phyloP scores from a whole-genome alignment of 1,140 invertebrate genomes.

The Bemisia tabaci region DNA sequence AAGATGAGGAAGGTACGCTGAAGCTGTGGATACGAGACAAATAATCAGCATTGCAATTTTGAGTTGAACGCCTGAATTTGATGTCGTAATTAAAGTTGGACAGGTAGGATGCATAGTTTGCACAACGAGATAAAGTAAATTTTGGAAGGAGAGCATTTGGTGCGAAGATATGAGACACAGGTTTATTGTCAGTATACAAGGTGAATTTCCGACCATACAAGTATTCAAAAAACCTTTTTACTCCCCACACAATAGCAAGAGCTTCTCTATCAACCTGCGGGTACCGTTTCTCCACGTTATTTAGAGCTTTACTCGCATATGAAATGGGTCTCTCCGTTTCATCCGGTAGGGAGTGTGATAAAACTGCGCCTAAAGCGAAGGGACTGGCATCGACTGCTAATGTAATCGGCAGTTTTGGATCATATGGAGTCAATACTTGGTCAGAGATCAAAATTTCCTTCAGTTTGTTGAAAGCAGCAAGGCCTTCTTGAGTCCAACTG shows the following conservation, averaged over 20 bases:
- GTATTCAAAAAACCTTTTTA: constrained; percentile 37
- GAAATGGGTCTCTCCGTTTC: constrained; percentile 33
- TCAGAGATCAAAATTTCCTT: constrained; percentile 17
- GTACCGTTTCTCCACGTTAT: constrained; percentile 34
- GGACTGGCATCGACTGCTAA: constrained; percentile 31
- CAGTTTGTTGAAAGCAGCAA: constrained; percentile 21
- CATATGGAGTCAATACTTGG: constrained; percentile 27
- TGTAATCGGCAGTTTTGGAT: constrained; percentile 35
- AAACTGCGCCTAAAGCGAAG: constrained; percentile 32
- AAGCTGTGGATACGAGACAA: constrained; percentile 10
- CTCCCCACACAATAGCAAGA: constrained; percentile 33
- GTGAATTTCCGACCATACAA: constrained; percentile 9
- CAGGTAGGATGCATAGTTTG: constrained; percentile 11
- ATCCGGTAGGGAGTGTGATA: constrained; percentile 29
- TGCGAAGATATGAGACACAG: constrained; percentile 12
- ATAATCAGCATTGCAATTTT: constrained; percentile 10
- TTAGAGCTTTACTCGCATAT: constrained; percentile 35
- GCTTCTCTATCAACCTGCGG: constrained; percentile 39
- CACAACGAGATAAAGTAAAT: constrained; percentile 3
- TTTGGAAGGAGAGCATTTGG: constrained; percentile 25
- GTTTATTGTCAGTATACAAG: constrained; percentile 9
- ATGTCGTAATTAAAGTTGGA: constrained; percentile 11
- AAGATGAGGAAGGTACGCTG: no score
- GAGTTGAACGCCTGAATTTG: constrained; percentile 8
- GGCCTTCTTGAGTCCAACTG: constrained; percentile 19